Percentiles rank a stretch among this genome's conserved stretches.
Conservation (phyloP, 2,888 invertebrate species). For the Coleophora flavipennella region DNA sequence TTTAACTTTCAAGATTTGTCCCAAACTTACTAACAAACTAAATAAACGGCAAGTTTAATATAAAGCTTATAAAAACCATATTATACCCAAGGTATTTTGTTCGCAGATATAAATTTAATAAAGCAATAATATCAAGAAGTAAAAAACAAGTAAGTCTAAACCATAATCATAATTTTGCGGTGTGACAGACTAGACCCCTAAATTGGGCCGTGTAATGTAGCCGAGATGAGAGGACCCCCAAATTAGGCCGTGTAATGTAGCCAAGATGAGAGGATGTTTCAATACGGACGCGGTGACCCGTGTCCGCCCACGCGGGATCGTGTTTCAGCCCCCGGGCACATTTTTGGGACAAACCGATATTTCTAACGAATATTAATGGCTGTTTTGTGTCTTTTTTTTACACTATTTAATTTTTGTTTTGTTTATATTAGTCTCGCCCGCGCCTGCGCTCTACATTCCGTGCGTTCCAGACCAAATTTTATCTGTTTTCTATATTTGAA, state of each 20-base stretch:
- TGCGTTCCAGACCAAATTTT: slow-evolving; percentile 37
- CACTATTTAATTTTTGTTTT: slow-evolving; percentile 44
- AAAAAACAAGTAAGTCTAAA: slow-evolving; percentile 24
- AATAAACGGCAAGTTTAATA: too few species aligned
- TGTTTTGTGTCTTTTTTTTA: slow-evolving; percentile 51
- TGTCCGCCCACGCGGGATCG: slow-evolving; percentile 58
- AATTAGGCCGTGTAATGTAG: slow-evolving; percentile 39
- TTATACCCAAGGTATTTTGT: too few species aligned
- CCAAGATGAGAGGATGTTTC: slow-evolving; percentile 17
- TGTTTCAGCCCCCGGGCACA: slow-evolving; percentile 66
- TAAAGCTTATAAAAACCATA: too few species aligned
- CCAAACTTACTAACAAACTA: too few species aligned
- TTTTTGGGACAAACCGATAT: slow-evolving; percentile 71
- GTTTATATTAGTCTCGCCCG: slow-evolving; percentile 34
- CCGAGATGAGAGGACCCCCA: slow-evolving; percentile 25
- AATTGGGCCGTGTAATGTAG: slow-evolving; percentile 39
- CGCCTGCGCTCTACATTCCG: slow-evolving; percentile 36
- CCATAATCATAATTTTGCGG: slow-evolving; percentile 43
- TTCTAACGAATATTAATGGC: slow-evolving; percentile 71
- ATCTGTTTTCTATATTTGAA: slow-evolving; percentile 19
- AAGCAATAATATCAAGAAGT: neutral
- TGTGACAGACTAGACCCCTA: slow-evolving; percentile 32
- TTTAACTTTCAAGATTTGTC: too few species aligned
- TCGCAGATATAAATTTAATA: neutral
- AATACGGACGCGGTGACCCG: slow-evolving; percentile 23